These are phyloP conservation scores for Balearica regulorum DNA, from an alignment of 2,797 vertebrate genomes.

Conservation along the genomic window DNA sequence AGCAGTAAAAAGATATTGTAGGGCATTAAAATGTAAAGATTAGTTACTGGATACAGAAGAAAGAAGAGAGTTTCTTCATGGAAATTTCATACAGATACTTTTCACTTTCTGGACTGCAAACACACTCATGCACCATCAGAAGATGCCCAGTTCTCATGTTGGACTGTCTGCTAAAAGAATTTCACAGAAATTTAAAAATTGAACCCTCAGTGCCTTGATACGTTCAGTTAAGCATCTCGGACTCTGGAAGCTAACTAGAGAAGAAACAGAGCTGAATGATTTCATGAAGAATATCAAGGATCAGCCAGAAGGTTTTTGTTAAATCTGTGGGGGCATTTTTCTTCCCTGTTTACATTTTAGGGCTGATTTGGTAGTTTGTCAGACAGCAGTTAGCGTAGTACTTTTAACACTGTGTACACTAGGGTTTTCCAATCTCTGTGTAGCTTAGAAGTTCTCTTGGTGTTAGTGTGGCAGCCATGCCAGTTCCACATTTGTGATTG, in stretches of 20 bases:
- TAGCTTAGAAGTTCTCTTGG: constrained; percentile 76
- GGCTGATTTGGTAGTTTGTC: constrained; percentile 47
- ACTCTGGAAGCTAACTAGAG: constrained; percentile 73
- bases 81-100: constrained; percentile 72
- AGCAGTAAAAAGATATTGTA: constrained; percentile 53
- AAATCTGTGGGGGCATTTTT: constrained; percentile 72
- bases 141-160: constrained; percentile 70
- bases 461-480: constrained; percentile 88
- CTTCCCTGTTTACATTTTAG: constrained; percentile 77
- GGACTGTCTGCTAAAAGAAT: constrained; percentile 71
- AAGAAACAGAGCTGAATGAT: constrained; percentile 69
- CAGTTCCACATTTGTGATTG: constrained; percentile 95
- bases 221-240: constrained; percentile 71
- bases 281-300: constrained; percentile 74
- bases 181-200: constrained; percentile 64
- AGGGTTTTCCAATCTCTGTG: constrained; percentile 86
- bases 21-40: constrained; percentile 50
- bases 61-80: constrained; percentile 74
- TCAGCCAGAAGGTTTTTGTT: constrained; percentile 73
- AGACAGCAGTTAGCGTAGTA: constrained; percentile 58
- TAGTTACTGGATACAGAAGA: constrained; percentile 75
- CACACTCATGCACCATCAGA: constrained; percentile 59
- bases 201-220: constrained; percentile 68
- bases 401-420: constrained; percentile 73
- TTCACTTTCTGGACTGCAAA: constrained; percentile 74